Evolutionary conservation across 92 coral and sea anemone genomes (phyloP).

Genomic region (Galaxea fascicularis): DNA sequence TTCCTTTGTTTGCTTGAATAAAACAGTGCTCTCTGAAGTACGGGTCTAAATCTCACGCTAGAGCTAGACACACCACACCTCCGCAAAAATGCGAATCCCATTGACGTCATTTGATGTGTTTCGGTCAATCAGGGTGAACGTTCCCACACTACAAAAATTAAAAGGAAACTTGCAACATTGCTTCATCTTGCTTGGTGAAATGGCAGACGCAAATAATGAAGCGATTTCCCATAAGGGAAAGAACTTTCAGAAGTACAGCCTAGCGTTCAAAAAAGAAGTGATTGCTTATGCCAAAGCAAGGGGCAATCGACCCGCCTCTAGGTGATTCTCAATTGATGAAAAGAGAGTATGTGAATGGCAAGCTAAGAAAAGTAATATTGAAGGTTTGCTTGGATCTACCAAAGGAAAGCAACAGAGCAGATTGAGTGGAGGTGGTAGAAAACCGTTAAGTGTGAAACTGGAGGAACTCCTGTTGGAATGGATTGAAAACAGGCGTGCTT

Average conservation of each 20-base stretch:
- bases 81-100: no score
- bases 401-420: conserved; percentile 73
- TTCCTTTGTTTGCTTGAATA: no score
- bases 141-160: no score
- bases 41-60: no score
- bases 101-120: no score
- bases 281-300: conserved; percentile 67
- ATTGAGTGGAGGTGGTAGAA: conserved; percentile 73
- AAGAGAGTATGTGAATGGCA: conserved; percentile 77
- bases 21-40: no score
- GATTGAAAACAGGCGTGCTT: conserved; percentile 74
- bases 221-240: conserved; percentile 64
- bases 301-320: conserved; percentile 79
- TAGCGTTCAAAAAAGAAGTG: conserved; percentile 73
- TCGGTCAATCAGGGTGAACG: no score
- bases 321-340: conserved; percentile 67
- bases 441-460: conserved; percentile 66
- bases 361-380: conserved; percentile 63
- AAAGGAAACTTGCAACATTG: no score
- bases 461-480: conserved; percentile 78
- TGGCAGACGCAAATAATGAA: conserved; percentile 51
- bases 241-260: conserved; percentile 66
- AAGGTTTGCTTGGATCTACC: conserved; percentile 67
- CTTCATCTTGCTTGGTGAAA: conserved; percentile 4
- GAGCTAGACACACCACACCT: no score